A percentile compares a stretch with the other conserved stretches of the same genome.
Conservation (phyloP, 37 sponge, comb jelly and placozoan species). For the Chondrilla cf. caribensis region DNA sequence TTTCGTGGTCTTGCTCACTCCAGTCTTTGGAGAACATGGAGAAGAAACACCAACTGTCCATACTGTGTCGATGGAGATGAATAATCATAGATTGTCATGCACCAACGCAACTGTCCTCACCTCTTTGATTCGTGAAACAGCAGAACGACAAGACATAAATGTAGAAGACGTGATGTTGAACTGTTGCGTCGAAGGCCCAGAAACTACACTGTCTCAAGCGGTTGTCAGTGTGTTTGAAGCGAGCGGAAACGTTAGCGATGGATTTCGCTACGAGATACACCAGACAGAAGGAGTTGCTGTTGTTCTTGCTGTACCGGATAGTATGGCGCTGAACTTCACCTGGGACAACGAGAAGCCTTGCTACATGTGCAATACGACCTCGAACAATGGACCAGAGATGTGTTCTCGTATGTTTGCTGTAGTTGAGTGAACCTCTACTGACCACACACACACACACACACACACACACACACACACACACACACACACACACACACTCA, state of each 20-base stretch:
- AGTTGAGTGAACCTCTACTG: too few species aligned
- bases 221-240: background rate
- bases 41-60: background rate
- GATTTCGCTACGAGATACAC: background rate
- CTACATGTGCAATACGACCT: background rate
- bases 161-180: background rate
- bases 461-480: conserved; percentile 28
- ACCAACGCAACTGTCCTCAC: background rate
- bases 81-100: background rate
- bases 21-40: too few species aligned
- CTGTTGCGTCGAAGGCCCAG: background rate
- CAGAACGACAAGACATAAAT: background rate
- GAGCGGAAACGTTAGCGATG: background rate
- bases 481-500: conserved; percentile 20
- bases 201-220: background rate
- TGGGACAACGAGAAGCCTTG: background rate
- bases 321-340: background rate
- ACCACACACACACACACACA: conserved; percentile 17
- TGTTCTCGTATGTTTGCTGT: background rate
- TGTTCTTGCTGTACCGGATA: background rate
- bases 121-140: background rate
- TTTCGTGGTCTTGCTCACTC: too few species aligned
- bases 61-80: background rate
- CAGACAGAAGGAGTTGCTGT: background rate
- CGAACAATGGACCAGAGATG: background rate